Evolutionary conservation across 2,797 vertebrate genomes (phyloP).

Genomic region (Capromys pilorides): DNA sequence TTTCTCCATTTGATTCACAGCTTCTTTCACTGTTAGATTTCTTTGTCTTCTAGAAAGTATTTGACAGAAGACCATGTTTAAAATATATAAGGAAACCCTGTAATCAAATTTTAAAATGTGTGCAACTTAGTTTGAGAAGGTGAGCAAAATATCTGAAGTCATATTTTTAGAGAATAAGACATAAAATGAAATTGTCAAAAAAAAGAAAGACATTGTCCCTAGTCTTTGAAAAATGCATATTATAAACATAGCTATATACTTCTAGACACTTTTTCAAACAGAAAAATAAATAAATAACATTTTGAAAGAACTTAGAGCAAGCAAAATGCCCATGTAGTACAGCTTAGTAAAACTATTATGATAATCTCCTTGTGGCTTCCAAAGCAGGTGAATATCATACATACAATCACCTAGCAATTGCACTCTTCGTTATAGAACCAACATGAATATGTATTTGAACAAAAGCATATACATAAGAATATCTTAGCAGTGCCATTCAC

Average conservation of each 20-base stretch:
- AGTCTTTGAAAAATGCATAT: background rate
- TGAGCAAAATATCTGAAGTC: slow-evolving; percentile 7
- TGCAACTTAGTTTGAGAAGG: background rate
- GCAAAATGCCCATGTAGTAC: background rate
- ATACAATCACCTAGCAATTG: background rate
- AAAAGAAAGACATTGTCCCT: background rate
- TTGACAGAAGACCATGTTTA: slow-evolving; percentile 3
- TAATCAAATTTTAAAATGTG: background rate
- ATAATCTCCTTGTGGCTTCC: background rate
- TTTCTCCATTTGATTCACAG: background rate
- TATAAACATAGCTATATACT: background rate
- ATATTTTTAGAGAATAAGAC: background rate
- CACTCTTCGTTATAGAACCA: background rate
- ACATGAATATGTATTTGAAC: background rate
- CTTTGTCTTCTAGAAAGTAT: background rate
- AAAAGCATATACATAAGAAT: background rate
- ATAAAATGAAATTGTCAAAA: background rate
- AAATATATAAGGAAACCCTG: background rate
- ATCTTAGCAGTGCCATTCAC: background rate
- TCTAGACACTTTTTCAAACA: background rate
- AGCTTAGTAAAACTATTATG: background rate
- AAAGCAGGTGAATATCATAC: background rate
- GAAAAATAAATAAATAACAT: background rate
- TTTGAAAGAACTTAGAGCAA: background rate
- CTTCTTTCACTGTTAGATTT: background rate